Evolutionary conservation across 2,888 invertebrate genomes (phyloP).

Genomic region (Apodemia hepburni): DNA sequence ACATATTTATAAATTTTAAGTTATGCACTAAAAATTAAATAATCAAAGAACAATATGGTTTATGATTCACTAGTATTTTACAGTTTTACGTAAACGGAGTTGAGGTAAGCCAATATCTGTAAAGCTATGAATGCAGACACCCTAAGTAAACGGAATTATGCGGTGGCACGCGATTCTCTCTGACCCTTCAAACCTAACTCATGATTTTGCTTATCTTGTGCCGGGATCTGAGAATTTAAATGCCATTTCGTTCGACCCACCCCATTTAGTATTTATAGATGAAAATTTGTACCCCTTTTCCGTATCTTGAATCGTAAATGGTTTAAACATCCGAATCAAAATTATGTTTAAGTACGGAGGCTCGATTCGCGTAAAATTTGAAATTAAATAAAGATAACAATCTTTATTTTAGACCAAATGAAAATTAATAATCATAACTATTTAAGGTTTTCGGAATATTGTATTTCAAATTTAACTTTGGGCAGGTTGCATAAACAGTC

Average conservation of each 20-base stretch:
- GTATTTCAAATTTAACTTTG: too few relatives aligned
- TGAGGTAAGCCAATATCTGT: constrained; percentile 35
- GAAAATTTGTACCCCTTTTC: constrained; percentile 51
- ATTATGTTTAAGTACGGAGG: background rate
- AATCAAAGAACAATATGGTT: background rate
- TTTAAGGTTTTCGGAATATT: too few relatives aligned
- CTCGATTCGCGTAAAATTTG: background rate
- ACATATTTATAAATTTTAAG: too few relatives aligned
- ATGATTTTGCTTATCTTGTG: constrained; percentile 75
- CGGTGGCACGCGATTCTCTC: constrained; percentile 72
- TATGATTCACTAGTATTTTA: constrained; percentile 24
- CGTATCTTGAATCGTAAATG: constrained; percentile 35
- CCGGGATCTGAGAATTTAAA: constrained; percentile 72
- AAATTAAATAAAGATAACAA: too few relatives aligned
- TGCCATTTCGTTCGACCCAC: constrained; percentile 66
- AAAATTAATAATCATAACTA: too few relatives aligned
- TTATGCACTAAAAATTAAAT: background rate
- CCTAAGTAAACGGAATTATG: constrained; percentile 65
- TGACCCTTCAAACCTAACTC: constrained; percentile 72
- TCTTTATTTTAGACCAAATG: too few relatives aligned
- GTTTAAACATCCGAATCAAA: background rate
- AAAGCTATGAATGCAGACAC: constrained; percentile 44
- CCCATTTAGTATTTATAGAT: constrained; percentile 54
- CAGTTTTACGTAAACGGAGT: constrained; percentile 32
- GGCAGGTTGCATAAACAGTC: too few relatives aligned